These are phyloP conservation scores for Pungitius pungitius DNA, from an alignment of 2,113 vertebrate genomes.

Conservation along the genomic window DNA sequence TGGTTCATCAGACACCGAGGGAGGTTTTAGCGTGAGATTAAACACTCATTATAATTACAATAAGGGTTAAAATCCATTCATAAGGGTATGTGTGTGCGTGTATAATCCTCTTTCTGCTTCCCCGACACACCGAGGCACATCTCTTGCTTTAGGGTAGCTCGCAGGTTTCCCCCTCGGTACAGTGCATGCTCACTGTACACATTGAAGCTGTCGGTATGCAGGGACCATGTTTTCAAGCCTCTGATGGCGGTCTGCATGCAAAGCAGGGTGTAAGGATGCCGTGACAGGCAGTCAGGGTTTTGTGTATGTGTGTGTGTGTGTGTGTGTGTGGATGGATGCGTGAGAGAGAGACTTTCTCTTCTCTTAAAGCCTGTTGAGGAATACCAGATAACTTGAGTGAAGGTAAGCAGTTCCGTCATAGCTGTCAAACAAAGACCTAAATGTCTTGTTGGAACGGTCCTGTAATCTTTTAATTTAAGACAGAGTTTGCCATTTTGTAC, in stretches of 20 bases:
- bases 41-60: conserved; percentile 1
- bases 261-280: not conserved
- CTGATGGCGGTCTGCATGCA: conserved; percentile 14
- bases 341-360: not conserved
- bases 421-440: not conserved
- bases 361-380: not conserved
- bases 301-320: conserved; percentile 8
- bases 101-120: conserved; percentile 10
- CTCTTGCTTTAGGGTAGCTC: conserved; percentile 8
- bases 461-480: not conserved
- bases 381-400: not conserved
- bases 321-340: conserved; percentile 13
- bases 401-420: not conserved
- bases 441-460: not conserved
- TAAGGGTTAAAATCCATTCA: conserved; percentile 7
- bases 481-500: not conserved
- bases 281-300: not conserved
- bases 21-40: not conserved
- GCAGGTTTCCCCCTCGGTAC: conserved; percentile 29
- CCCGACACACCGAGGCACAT: conserved; percentile 20
- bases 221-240: conserved; percentile 26
- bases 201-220: not conserved
- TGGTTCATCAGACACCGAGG: not conserved
- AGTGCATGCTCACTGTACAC: conserved; percentile 2
- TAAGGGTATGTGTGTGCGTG: not conserved